Evolutionary conservation across 53 echinoderm and acorn worm genomes (phyloP), one percentile per base, ranked within the genome.

Genomic region (Temnopleurus reevesii): DNA sequence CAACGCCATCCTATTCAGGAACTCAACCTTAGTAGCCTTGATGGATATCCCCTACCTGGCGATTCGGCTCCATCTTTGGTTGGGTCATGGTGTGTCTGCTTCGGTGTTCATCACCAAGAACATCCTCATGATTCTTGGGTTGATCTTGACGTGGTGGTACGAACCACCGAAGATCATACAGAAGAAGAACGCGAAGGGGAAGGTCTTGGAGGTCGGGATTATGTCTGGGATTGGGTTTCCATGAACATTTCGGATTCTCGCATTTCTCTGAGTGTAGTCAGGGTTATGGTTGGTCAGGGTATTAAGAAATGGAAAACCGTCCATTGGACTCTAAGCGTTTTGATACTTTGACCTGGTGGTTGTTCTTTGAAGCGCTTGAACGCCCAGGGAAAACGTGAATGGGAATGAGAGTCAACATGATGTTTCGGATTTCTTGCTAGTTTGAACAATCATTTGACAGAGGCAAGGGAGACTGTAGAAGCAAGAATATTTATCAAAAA

Each of bases 71-170:
- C 90, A 95, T 63, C 89, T 96, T 29, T 96, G 96, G 96, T 47
- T 94, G 9, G 71, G 86, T 47, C 84, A 86, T 34, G 94, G 93
- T 4, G 81, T 91, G 33, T 46, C 59, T 8, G 92, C 94, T 15
- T 94, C 94, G 12, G 96, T 96, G 4, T 96, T 96, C 43, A 81
- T 96, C 21, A 94, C 96, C 10, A 96, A 96, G 87, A 96, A 96
- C 79, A 89, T 96, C 53, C 80, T 96, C 27, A 96, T 96, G 96
- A 81, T 96, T 49, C 85, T 96, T 36, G 61, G 38, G 1, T 45
- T 85, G 30, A 27, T 60, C 45, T 18, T 85, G 26, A 26, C 8
- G 4, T 60, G 46, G 86, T 38, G 57, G 4, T 29, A 85, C 36
- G 63, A 85, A 28, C 86, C 86, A 45, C 86, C 86, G 2, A 0